Percentiles rank a stretch among this genome's conserved stretches.
Conservation (phyloP, 2,113 vertebrate species). For the Myiozetetes cayanensis region DNA sequence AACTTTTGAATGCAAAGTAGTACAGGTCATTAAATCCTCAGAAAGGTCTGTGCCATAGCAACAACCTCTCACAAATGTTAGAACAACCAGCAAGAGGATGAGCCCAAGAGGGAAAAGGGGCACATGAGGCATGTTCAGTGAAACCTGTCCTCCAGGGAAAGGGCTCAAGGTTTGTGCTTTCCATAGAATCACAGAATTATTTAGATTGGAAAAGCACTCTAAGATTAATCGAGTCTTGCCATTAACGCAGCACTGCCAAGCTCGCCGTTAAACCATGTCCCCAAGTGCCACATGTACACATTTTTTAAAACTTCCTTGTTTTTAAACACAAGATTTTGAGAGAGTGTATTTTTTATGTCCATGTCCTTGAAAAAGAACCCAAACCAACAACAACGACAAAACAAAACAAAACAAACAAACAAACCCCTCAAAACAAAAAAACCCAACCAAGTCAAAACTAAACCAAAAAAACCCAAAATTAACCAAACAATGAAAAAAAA, state of each 20-base stretch:
- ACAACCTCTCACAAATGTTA: not conserved
- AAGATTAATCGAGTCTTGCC: not conserved
- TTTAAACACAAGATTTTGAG: not conserved
- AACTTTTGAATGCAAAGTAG: not conserved
- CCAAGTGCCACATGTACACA: not conserved
- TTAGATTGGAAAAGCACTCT: not conserved
- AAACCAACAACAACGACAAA: not conserved
- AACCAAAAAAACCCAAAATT: not conserved
- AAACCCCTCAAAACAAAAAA: not conserved
- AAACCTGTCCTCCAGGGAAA: not conserved
- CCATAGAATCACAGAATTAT: not conserved
- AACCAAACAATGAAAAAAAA: not conserved
- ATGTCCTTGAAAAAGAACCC: rapidly evolving
- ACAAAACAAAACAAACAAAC: not conserved
- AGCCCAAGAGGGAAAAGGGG: not conserved
- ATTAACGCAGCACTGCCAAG: not conserved
- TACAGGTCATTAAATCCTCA: not conserved
- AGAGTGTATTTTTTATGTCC: not conserved
- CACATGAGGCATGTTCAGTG: not conserved
- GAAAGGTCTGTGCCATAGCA: not conserved
- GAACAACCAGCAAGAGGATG: not conserved
- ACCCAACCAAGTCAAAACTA: not conserved
- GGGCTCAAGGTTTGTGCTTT: not conserved
- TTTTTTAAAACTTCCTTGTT: not conserved
- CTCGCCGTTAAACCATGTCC: not conserved